Evolutionary conservation across 1,140 invertebrate genomes (phyloP).

Genomic region (Drosophila nebulosa): DNA sequence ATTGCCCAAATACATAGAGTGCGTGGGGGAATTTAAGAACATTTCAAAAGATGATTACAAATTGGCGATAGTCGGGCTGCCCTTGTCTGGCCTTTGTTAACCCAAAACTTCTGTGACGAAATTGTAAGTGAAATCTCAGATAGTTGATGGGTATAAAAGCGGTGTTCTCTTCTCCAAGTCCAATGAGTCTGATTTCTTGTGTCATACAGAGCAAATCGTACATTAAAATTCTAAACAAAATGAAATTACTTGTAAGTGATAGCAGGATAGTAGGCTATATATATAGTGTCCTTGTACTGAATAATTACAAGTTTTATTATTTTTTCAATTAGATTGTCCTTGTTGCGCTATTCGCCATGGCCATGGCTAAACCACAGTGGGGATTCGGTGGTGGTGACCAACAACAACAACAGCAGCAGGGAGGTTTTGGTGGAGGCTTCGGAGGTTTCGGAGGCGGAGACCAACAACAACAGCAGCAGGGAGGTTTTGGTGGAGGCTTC

Average conservation of each 20-base stretch:
- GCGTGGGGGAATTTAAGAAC: neutral
- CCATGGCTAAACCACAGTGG: constrained; percentile 15
- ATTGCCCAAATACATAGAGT: no score
- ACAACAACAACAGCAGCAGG: constrained; percentile 9
- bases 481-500: neutral
- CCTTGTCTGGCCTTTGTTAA: neutral
- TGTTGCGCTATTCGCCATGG: constrained; percentile 16
- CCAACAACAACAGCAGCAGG: neutral
- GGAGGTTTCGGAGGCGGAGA: constrained; percentile 2
- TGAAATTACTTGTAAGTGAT: constrained; percentile 24
- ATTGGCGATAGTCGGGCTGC: neutral
- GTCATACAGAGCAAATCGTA: neutral
- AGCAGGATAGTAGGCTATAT: neutral
- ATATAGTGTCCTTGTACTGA: no score
- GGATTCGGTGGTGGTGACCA: neutral
- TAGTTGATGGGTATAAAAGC: constrained; percentile 23
- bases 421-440: constrained; percentile 4
- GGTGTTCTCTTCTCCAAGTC: neutral
- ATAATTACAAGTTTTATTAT: neutral
- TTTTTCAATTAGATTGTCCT: constrained; percentile 14
- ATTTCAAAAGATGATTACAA: neutral
- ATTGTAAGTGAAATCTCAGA: neutral
- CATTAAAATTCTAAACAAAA: neutral
- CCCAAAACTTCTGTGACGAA: neutral
- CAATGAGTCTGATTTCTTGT: neutral